Conservation (phyloP, 1,140 invertebrate genomes). For the Drosophila novamexicana region DNA sequence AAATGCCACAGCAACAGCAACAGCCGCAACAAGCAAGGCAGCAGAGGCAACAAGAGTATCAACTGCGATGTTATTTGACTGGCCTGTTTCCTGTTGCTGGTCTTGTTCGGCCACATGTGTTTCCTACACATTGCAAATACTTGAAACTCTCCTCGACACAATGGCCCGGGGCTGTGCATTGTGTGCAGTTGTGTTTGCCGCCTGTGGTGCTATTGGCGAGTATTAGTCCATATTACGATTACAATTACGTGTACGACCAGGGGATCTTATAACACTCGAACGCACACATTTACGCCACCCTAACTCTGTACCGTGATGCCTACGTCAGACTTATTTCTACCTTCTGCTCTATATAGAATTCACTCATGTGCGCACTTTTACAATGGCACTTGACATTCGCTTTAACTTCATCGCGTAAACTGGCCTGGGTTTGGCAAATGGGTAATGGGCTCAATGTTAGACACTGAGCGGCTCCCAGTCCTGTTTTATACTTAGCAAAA, state of each 20-base stretch:
- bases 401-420: conserved; percentile 33
- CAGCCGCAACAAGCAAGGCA: not conserved
- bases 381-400: conserved; percentile 68
- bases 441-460: conserved; percentile 35
- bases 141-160: conserved; percentile 25
- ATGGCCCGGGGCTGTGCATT: conserved; percentile 29
- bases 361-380: conserved; percentile 63
- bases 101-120: conserved; percentile 51
- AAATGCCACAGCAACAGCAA: conserved; percentile 16
- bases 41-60: conserved; percentile 13
- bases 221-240: conserved; percentile 42
- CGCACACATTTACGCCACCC: conserved; percentile 47
- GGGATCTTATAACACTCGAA: conserved; percentile 65
- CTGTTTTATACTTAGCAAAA: not conserved
- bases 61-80: conserved; percentile 38
- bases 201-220: conserved; percentile 51
- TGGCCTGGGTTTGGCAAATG: conserved; percentile 28
- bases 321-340: not conserved
- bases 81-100: conserved; percentile 44
- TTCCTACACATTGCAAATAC: conserved; percentile 50
- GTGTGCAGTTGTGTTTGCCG: conserved; percentile 58
- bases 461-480: not conserved
- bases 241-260: conserved; percentile 35
- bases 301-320: not conserved
- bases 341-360: conserved; percentile 37